A percentile compares a stretch with the other conserved stretches of the same genome.
Conservation (phyloP, 1,140 invertebrate genomes). For the Meloidogyne hapla region DNA sequence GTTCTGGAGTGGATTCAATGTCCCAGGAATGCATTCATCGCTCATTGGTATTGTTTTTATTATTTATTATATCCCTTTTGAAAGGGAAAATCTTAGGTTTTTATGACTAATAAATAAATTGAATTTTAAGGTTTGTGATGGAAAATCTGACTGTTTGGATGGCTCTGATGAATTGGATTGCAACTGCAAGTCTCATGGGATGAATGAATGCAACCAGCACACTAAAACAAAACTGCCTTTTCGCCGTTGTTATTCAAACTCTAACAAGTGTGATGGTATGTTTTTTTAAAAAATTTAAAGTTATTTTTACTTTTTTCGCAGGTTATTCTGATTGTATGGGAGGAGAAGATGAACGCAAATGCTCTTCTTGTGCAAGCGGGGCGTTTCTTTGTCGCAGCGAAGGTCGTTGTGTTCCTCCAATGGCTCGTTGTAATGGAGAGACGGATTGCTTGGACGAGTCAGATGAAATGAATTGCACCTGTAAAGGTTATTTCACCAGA, state of each 20-base stretch:
- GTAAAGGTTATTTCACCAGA: slow-evolving; percentile 33
- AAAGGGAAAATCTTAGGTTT: too few species aligned
- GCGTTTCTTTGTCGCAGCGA: slow-evolving; percentile 37
- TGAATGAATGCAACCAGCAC: slow-evolving; percentile 72
- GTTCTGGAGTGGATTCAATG: slow-evolving; percentile 18
- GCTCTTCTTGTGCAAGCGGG: slow-evolving; percentile 1
- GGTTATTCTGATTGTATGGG: slow-evolving; percentile 42
- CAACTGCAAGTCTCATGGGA: slow-evolving; percentile 8
- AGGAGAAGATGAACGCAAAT: slow-evolving; percentile 40
- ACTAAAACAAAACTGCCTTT: not conserved
- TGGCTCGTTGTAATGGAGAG: slow-evolving; percentile 39
- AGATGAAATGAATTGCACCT: slow-evolving; percentile 39
- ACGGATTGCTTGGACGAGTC: slow-evolving; percentile 40
- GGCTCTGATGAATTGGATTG: slow-evolving; percentile 47
- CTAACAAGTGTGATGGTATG: slow-evolving; percentile 31
- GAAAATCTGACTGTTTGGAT: slow-evolving; percentile 33
- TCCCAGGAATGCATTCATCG: slow-evolving; percentile 19
- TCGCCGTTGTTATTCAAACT: slow-evolving; percentile 21
- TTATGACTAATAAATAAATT: not conserved
- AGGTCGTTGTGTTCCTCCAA: slow-evolving; percentile 34
- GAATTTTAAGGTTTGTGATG: slow-evolving; percentile 47
- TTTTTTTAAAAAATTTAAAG: not conserved
- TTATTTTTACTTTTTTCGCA: slow-evolving; percentile 56
- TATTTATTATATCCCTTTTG: not conserved
- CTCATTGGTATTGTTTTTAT: slow-evolving; percentile 16